Conservation (phyloP, 2,888 invertebrate genomes). For the Morpho helenor region DNA sequence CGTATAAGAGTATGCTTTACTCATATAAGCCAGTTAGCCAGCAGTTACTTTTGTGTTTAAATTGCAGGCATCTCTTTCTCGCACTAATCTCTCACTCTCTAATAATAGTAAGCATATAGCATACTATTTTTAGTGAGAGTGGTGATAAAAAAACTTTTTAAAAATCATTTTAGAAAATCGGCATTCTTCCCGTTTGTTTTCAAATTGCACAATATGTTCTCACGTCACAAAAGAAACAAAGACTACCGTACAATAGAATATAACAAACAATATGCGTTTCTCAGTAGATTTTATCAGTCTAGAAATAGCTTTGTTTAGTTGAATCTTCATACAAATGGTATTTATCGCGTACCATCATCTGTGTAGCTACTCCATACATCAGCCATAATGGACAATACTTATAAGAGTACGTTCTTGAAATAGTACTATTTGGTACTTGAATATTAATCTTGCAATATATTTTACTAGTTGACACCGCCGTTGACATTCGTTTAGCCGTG, state of each 20-base stretch:
- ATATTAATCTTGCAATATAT: no score
- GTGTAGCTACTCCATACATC: constrained; percentile 2
- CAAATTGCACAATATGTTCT: constrained; percentile 39
- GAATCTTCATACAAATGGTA: constrained; percentile 30
- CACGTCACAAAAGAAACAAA: constrained; percentile 34
- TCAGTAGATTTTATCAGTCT: constrained; percentile 34
- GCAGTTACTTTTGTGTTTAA: no score
- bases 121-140: no score
- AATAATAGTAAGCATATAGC: no score
- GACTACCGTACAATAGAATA: constrained; percentile 32
- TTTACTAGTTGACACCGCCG: no score
- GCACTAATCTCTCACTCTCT: no score
- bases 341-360: constrained; percentile 19
- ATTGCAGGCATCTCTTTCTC: no score
- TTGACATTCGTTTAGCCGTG: no score
- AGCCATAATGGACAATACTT: constrained; percentile 9
- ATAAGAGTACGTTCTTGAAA: no score
- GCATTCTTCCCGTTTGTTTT: constrained; percentile 37
- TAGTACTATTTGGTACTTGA: no score
- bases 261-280: constrained; percentile 34
- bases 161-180: constrained; percentile 25
- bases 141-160: neutral
- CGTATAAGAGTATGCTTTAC: no score
- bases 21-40: no score
- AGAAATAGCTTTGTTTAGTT: constrained; percentile 30